Conservation (phyloP, 2,797 vertebrate genomes). For the Artibeus jamaicensis region DNA sequence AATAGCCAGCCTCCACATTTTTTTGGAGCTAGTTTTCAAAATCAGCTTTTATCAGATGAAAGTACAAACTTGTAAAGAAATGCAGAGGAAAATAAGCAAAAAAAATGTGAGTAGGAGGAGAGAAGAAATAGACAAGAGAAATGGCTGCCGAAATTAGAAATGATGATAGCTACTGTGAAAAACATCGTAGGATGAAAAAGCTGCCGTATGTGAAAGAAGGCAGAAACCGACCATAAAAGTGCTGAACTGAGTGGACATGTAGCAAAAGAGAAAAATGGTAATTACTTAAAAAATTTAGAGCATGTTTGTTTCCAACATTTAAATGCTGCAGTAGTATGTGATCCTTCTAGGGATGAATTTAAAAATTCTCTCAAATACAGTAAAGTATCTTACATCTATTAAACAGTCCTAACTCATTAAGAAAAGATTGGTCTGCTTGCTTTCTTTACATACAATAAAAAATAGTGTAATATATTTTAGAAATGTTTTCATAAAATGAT, state of each 20-base stretch:
- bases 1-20: not conserved
- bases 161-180: not conserved
- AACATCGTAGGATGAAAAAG: not conserved
- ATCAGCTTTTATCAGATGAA: not conserved
- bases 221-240: not conserved
- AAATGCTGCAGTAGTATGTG: not conserved
- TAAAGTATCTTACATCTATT: not conserved
- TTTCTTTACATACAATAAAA: conserved; percentile 43
- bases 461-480: conserved; percentile 1
- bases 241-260: not conserved
- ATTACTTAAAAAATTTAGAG: not conserved
- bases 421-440: not conserved
- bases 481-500: conserved; percentile 15
- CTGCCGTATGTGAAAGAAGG: not conserved
- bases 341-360: not conserved
- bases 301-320: not conserved
- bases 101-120: not conserved
- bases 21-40: not conserved
- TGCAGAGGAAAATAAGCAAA: not conserved
- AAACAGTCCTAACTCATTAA: not conserved
- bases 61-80: not conserved
- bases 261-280: not conserved
- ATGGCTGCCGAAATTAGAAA: not conserved
- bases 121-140: not conserved
- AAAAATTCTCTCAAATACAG: not conserved